Conservation (phyloP, 2,888 invertebrate genomes). For the Coelogynopora nodosa region DNA sequence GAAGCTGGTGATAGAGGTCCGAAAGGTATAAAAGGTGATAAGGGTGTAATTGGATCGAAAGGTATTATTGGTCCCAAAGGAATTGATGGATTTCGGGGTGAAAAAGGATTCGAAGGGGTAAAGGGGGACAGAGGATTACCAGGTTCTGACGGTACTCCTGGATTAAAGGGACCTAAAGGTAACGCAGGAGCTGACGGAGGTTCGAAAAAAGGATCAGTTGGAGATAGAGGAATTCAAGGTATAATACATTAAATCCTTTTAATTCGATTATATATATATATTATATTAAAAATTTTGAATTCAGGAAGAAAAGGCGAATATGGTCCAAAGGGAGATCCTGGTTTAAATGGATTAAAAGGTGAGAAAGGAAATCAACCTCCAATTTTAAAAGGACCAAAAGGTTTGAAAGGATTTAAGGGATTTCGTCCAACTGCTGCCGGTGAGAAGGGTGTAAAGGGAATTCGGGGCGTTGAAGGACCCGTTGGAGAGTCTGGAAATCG, state of each 20-base stretch:
- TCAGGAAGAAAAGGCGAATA: not conserved
- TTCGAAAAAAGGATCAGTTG: not conserved
- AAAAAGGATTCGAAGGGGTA: not conserved
- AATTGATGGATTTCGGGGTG: constrained; percentile 1
- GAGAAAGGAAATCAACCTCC: not conserved
- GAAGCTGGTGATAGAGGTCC: not conserved
- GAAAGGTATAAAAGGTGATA: not conserved
- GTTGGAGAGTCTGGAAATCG: constrained; percentile 7
- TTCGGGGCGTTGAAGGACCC: constrained; percentile 5
- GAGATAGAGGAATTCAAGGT: not conserved
- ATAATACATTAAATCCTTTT: not conserved
- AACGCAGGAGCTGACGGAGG: constrained; percentile 21
- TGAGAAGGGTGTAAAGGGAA: not conserved
- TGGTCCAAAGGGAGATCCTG: not conserved
- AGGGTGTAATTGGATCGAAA: not conserved
- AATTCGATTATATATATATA: not conserved
- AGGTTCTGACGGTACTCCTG: constrained; percentile 8
- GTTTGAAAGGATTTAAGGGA: not conserved
- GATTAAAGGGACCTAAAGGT: constrained; percentile 29
- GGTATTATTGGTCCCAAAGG: constrained; percentile 15
- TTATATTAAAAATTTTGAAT: not conserved
- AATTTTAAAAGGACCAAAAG: not conserved
- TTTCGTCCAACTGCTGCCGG: not conserved
- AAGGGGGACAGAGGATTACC: not conserved
- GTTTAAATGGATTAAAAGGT: not conserved